These are phyloP conservation scores for Corydoras maculifer DNA, from an alignment of 2,113 vertebrate species.

Conservation along the genomic window DNA sequence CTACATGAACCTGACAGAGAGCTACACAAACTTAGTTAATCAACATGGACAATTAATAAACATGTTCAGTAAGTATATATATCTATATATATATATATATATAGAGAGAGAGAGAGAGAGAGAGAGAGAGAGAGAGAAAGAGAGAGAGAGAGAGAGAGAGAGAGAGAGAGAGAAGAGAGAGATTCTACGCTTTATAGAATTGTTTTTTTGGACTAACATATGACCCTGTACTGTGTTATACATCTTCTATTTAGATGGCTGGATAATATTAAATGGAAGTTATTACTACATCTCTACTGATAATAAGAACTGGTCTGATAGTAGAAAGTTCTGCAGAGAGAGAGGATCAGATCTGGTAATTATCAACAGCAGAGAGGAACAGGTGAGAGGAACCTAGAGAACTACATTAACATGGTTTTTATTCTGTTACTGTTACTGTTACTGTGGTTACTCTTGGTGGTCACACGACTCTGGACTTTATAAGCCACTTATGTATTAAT, in stretches of 20 bases:
- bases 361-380: conserved; percentile 19
- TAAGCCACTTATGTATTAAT: too few species aligned
- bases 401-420: neutral
- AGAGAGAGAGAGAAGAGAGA: too few species aligned
- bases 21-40: neutral
- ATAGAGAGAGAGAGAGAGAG: too few species aligned
- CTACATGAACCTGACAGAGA: neutral
- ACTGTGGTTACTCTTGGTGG: too few species aligned
- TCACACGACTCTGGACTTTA: too few species aligned
- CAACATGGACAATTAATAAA: too few species aligned
- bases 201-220: neutral
- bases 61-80: too few species aligned
- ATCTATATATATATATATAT: too few species aligned
- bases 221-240: neutral
- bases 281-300: neutral
- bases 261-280: neutral
- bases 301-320: neutral
- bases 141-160: too few species aligned
- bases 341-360: conserved; percentile 18
- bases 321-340: neutral
- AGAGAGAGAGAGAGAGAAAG: too few species aligned
- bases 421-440: neutral
- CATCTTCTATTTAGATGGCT: neutral
- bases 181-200: too few species aligned
- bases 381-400: conserved; percentile 2